Conservation (phyloP, 2,888 invertebrate genomes). For the Gnatocerus cornutus region DNA sequence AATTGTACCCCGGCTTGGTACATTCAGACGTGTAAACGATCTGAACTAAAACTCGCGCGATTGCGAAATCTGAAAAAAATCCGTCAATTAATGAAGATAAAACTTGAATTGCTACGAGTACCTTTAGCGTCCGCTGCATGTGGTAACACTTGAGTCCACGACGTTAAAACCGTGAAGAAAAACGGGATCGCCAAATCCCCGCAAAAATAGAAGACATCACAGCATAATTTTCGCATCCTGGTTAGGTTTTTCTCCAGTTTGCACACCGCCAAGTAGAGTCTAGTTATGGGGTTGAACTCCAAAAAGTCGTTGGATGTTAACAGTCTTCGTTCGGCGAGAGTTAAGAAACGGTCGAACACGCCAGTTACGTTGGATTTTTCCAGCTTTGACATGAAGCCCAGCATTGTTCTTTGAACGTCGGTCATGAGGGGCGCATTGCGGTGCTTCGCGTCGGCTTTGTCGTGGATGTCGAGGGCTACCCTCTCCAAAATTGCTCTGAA, state of each 20-base stretch:
- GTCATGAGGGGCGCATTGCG: constrained; percentile 72
- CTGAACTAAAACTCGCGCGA: constrained; percentile 69
- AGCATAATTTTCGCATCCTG: constrained; percentile 69
- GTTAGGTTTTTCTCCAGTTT: constrained; percentile 66
- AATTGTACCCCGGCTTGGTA: constrained; percentile 62
- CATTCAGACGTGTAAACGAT: constrained; percentile 63
- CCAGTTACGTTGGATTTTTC: constrained; percentile 59
- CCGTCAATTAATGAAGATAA: too few species aligned
- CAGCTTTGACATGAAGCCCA: constrained; percentile 67
- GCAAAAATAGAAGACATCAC: constrained; percentile 70
- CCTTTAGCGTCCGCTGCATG: constrained; percentile 59
- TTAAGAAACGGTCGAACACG: constrained; percentile 58
- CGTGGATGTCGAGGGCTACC: constrained; percentile 56
- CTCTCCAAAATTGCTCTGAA: constrained; percentile 61
- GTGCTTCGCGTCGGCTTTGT: constrained; percentile 65
- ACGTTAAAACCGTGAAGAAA: constrained; percentile 68
- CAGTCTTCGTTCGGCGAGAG: constrained; percentile 57
- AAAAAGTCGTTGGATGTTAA: constrained; percentile 46
- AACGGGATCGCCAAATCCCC: constrained; percentile 66
- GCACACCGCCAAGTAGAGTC: constrained; percentile 63
- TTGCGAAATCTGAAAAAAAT: constrained; percentile 63
- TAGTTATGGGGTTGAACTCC: constrained; percentile 56
- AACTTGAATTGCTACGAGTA: too few species aligned
- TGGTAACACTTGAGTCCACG: constrained; percentile 72
- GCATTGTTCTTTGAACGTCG: constrained; percentile 68